These are phyloP conservation scores for Oceanodroma tethys DNA, from an alignment of 2,113 vertebrate species.

Conservation along the genomic window DNA sequence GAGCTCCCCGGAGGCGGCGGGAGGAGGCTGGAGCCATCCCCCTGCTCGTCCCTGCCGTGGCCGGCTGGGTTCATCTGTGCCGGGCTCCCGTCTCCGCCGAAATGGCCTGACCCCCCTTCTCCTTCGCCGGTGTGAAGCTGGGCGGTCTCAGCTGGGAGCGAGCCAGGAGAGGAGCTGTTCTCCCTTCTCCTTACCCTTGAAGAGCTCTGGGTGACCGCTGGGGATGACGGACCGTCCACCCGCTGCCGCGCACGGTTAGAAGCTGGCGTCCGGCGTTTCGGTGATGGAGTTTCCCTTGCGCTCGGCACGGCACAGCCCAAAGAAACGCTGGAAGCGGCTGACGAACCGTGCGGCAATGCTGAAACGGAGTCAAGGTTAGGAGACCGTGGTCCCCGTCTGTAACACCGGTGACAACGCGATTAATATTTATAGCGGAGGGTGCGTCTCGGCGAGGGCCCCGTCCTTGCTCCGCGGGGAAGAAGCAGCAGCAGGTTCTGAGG, in stretches of 20 bases:
- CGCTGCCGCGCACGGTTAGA: fast-evolving
- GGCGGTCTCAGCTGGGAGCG: background rate
- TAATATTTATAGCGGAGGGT: background rate
- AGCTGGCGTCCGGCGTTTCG: background rate
- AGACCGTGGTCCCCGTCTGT: fast-evolving
- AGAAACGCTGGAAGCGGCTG: background rate
- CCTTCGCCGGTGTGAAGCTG: fast-evolving
- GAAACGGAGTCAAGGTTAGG: background rate
- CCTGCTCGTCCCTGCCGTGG: background rate
- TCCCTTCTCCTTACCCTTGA: background rate
- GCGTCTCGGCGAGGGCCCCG: background rate
- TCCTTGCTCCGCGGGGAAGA: background rate
- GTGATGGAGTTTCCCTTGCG: background rate
- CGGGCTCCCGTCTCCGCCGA: background rate
- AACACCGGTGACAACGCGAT: background rate
- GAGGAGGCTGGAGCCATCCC: background rate
- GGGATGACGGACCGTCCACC: background rate
- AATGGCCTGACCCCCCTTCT: background rate
- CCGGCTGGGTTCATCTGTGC: background rate
- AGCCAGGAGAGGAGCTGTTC: background rate
- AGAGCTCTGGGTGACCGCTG: background rate
- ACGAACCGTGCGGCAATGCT: fast-evolving
- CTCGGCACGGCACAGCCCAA: background rate
- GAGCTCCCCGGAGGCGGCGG: background rate
- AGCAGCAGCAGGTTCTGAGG: background rate